Evolutionary conservation across 2,797 vertebrate genomes (phyloP).

Genomic region (Coilia nasus): DNA sequence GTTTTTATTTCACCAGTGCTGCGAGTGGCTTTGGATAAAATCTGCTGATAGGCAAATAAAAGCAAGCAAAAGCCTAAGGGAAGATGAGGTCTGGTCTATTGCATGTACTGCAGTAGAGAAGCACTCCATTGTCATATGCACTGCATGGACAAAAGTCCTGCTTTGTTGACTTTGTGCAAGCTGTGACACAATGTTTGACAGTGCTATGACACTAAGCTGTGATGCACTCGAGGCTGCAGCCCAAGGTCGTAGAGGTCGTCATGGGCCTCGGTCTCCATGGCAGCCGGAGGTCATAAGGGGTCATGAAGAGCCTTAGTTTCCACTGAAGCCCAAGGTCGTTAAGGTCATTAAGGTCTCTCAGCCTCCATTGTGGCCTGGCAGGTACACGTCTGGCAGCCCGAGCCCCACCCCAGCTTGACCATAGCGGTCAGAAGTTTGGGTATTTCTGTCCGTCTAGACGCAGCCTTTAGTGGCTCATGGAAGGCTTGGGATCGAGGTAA

Average conservation of each 20-base stretch:
- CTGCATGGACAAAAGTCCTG: background rate
- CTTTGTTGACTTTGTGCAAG: background rate
- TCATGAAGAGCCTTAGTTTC: background rate
- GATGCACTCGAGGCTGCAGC: background rate
- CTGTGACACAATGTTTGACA: background rate
- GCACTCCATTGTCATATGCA: background rate
- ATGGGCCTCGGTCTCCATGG: background rate
- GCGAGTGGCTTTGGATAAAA: too few species aligned
- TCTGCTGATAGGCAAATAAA: too few species aligned
- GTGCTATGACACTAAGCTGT: background rate
- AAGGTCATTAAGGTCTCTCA: background rate
- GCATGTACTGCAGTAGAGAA: background rate
- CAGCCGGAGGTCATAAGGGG: too few species aligned
- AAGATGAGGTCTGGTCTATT: background rate
- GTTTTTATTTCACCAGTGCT: too few species aligned
- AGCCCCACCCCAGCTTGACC: background rate
- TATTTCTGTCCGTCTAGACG: slow-evolving; percentile 12
- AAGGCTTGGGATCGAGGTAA: background rate
- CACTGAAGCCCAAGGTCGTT: background rate
- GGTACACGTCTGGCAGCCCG: background rate
- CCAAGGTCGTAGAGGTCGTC: background rate
- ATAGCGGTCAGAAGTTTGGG: background rate
- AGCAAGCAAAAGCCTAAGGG: too few species aligned
- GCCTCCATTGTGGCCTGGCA: background rate
- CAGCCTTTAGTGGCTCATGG: background rate